Evolutionary conservation across 2,113 vertebrate genomes (phyloP).

Genomic region (Oriolus oriolus): DNA sequence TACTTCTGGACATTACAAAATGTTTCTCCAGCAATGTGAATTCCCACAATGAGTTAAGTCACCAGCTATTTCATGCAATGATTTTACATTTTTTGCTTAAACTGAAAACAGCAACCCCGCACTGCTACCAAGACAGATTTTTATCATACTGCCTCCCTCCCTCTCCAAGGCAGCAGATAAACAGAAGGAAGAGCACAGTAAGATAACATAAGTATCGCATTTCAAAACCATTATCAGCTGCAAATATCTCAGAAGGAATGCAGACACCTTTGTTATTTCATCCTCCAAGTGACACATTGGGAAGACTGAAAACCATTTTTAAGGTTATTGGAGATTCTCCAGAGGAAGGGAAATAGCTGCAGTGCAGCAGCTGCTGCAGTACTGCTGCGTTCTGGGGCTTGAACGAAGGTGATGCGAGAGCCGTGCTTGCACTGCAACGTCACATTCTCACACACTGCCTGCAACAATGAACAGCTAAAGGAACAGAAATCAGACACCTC

Average conservation of each 20-base stretch:
- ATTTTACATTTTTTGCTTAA: conserved; percentile 22
- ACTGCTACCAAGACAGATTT: background rate
- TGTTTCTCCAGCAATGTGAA: background rate
- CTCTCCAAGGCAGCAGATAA: background rate
- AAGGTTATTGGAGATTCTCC: background rate
- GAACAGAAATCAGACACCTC: background rate
- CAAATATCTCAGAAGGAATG: background rate
- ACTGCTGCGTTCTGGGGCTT: background rate
- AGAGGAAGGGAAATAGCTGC: background rate
- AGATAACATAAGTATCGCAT: background rate
- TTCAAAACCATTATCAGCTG: conserved; percentile 20
- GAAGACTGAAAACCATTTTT: background rate
- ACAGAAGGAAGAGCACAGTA: background rate
- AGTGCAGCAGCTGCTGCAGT: conserved; percentile 56
- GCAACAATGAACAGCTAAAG: background rate
- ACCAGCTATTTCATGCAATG: background rate
- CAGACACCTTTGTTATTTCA: conserved; percentile 18
- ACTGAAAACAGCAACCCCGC: background rate
- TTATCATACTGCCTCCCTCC: background rate
- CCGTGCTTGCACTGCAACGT: background rate
- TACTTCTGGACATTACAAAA: background rate
- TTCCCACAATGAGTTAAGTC: background rate
- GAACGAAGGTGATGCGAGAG: fast-evolving
- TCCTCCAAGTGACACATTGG: background rate
- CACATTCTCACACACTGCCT: background rate